These are phyloP conservation scores for Cepaea hortensis DNA, from an alignment of 2,888 invertebrate species.

Conservation along the genomic window DNA sequence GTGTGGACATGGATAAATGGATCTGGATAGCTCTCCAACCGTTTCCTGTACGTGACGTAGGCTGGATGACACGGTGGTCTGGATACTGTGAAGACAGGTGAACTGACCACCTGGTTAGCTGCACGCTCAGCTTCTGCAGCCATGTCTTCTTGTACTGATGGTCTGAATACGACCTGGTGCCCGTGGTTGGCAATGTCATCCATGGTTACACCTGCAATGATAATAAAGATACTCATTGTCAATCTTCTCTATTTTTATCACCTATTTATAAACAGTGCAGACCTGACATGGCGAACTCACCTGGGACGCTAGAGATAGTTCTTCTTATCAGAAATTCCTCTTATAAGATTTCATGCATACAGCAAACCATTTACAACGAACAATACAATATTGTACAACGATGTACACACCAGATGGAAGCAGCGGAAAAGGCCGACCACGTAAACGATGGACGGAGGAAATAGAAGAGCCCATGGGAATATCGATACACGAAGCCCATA, in stretches of 20 bases:
- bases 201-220: neutral
- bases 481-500: no score
- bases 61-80: conserved; percentile 1
- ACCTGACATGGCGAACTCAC: no score
- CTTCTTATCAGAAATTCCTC: no score
- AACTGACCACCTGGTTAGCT: conserved; percentile 17
- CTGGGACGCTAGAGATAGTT: no score
- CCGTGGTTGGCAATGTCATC: conserved; percentile 29
- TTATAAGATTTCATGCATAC: no score
- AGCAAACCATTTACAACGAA: no score
- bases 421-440: no score
- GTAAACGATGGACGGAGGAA: no score
- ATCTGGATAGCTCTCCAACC: conserved; percentile 26
- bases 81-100: conserved; percentile 24
- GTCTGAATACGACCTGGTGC: neutral
- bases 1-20: conserved; percentile 4
- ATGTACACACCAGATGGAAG: no score
- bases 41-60: neutral
- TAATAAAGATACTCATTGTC: neutral
- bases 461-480: neutral
- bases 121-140: neutral
- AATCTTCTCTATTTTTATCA: neutral
- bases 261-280: neutral
- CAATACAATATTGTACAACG: no score
- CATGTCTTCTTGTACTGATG: neutral